Base-by-base conservation (phyloP, 2,888 invertebrate species). In the Athalia cordata region DNA sequence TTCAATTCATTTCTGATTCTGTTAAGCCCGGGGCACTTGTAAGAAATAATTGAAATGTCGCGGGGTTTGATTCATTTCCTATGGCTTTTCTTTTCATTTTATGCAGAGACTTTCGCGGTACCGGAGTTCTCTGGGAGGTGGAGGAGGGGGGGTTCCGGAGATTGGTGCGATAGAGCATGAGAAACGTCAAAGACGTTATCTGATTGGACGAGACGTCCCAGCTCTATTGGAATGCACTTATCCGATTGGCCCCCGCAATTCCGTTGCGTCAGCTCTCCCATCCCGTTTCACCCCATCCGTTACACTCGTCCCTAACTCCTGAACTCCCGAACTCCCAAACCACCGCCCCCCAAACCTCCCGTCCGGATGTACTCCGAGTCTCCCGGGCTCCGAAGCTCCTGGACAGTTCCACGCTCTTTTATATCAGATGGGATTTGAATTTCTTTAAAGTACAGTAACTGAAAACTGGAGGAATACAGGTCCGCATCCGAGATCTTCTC, bases 1-100 rank as follows among this genome's bases (percentile, higher is more conserved):
- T 75, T 75, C 74, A 75, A 75, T 75, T 75, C 74, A 75, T 75
- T 75, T 75, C 74, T 75, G 74, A 75, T 75, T 75, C 74, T 62
- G 61, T 61, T 75, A 62, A 62, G 62, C 62, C 77, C 79, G 78
- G 80, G 78, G 64, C 59, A 84, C 84, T 84, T 82, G 85, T 83
- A 83, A 86, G 86, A 88, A 89, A 89, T 89, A 89, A 89, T 89
- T 89, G 89, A 89, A 89, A 89, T 83, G 88, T 89, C 89, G 85
- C 83, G 80, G 82, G 82, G 84, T 89, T 89, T 89, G 89, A 89
- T 89, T 89, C 88, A 89, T 89, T 89, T 87, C 87, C 83, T 84
- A 84, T 79, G 83, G 86, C 84, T 86, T 87, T 86, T 84, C 86
- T 85, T 86, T 83, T 86, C 85, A 85, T 88, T 89, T 88, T 88